Evolutionary conservation across 2,797 vertebrate genomes (phyloP), one percentile per base, ranked within the genome.

Genomic region (Apogon talboti): DNA sequence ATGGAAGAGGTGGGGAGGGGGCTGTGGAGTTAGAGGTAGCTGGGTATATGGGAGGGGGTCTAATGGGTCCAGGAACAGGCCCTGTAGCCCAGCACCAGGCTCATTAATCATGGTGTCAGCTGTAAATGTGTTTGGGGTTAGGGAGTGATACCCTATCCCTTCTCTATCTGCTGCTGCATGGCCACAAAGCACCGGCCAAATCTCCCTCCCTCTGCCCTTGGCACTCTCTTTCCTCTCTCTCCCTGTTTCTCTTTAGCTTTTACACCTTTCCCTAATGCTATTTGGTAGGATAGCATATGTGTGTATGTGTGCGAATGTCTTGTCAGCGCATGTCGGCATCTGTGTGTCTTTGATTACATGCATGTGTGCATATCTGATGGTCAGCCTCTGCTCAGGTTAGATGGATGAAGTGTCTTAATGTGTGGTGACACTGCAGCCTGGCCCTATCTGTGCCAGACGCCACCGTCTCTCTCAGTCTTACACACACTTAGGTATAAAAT

Each of bases 71-170:
- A 85, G 81, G 89, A 93, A 95, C 94, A 94, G 93, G 87, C 87
- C 84, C 90, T 90, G 82, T 81, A 87, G 85, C 78, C 11, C 46
- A 76, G 91, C 88, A 92, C 92, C 85, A 89, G 66, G 65, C 93
- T 93, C 95, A 96, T 98, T 96, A 95, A 98, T 98, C 96, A 96
- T 94, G 77, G 90, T 95, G 95, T 95, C 97, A 96, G 93, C 91
- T 90, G 86, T 94, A 95, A 97, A 95, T 95, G 94, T 94, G 91
- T 95, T 95, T 95, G 92, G 74, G 90, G 90, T 94, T 95, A 91
- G 92, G 87, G 85, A 84, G 92, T 89, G 94, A 95, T 95, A 95
- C 90, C 87, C 91, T 92, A 90, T 95, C 94, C 92, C 78, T 85
- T 68, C 91, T 92, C 91, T 93, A 95, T 93, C 90, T 88, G 85